Evolutionary conservation across 2,888 invertebrate species (phyloP).

Genomic region (Troides aeacus): DNA sequence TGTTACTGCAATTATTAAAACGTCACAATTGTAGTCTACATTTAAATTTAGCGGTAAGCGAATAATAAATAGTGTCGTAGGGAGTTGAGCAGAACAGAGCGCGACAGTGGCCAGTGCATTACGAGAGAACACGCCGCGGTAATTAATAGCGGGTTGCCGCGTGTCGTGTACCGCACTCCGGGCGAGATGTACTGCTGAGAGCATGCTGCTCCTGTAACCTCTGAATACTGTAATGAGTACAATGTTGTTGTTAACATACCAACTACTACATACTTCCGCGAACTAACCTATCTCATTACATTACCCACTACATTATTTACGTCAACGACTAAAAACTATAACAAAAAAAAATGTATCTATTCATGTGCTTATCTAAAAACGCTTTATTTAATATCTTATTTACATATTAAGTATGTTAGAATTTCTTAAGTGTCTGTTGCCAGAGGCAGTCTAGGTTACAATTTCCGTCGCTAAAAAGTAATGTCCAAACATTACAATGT

Average conservation of each 20-base stretch:
- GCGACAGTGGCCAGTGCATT: conserved; percentile 60
- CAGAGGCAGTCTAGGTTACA: no score
- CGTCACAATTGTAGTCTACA: neutral
- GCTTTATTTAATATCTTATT: no score
- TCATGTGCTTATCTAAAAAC: no score
- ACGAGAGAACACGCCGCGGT: conserved; percentile 70
- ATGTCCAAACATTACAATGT: no score
- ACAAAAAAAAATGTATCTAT: no score
- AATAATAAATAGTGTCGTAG: conserved; percentile 25
- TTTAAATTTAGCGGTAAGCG: conserved; percentile 12
- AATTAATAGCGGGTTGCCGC: conserved; percentile 56
- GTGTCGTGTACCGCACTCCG: conserved; percentile 17
- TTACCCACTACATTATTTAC: no score
- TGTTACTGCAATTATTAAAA: no score
- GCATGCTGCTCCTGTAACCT: conserved; percentile 6
- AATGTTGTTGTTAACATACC: conserved; percentile 14
- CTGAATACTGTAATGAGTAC: conserved; percentile 16
- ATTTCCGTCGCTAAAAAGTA: no score
- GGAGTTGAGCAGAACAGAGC: conserved; percentile 31
- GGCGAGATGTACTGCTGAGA: conserved; percentile 30
- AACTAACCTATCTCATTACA: neutral
- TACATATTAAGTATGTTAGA: no score
- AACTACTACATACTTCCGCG: neutral
- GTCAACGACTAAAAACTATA: no score
- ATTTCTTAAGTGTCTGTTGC: no score